Evolutionary conservation across 2,888 invertebrate species (phyloP).

Genomic region (Scaptomyza flava): DNA sequence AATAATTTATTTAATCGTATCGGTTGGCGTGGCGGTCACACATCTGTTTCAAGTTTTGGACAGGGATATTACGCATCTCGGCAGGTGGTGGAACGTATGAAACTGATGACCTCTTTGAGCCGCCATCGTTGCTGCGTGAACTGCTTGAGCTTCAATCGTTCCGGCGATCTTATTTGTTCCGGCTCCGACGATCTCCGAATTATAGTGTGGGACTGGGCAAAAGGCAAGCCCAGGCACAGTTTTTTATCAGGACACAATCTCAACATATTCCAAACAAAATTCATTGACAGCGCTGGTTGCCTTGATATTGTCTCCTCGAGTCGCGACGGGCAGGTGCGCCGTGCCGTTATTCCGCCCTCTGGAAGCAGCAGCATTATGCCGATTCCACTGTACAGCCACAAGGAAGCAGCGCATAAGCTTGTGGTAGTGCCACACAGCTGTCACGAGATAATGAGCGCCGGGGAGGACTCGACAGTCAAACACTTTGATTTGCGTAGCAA

Average conservation of each 20-base stretch:
- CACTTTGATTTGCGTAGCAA: conserved; percentile 91
- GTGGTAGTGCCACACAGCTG: conserved; percentile 91
- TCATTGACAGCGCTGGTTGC: conserved; percentile 90
- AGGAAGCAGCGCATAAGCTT: conserved; percentile 93
- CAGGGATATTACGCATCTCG: conserved; percentile 88
- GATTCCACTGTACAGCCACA: conserved; percentile 88
- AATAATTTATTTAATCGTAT: conserved; percentile 66
- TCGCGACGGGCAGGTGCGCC: conserved; percentile 93
- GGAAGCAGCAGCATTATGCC: conserved; percentile 84
- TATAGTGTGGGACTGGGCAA: conserved; percentile 96
- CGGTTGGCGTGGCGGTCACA: conserved; percentile 72
- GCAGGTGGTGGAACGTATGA: conserved; percentile 92
- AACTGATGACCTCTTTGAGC: conserved; percentile 90
- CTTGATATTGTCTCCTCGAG: conserved; percentile 94
- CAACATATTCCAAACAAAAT: conserved; percentile 96
- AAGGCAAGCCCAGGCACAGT: conserved; percentile 87
- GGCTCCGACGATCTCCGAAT: conserved; percentile 96
- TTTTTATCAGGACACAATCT: conserved; percentile 93
- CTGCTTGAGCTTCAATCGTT: conserved; percentile 92
- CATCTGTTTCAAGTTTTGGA: conserved; percentile 46
- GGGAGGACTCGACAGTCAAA: conserved; percentile 93
- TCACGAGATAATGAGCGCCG: conserved; percentile 92
- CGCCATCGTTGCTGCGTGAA: conserved; percentile 96
- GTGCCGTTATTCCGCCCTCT: conserved; percentile 86
- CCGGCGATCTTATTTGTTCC: conserved; percentile 90